phyloP scores from a whole-genome alignment of 2,797 vertebrate species.

The Lagodon rhomboides region DNA sequence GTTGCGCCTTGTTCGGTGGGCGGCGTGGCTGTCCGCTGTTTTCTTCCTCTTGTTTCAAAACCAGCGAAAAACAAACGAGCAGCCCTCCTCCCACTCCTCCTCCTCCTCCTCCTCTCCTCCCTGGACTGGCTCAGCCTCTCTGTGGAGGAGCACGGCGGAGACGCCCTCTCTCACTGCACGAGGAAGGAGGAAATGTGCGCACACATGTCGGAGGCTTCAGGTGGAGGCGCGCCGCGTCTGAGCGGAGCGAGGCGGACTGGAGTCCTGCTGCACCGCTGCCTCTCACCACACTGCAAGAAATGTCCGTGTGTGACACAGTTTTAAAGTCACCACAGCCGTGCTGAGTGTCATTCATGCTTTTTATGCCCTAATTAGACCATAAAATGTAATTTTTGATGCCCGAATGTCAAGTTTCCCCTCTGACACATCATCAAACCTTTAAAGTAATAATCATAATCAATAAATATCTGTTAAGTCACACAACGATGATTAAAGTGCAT shows the following conservation, averaged over 20 bases:
- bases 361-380: not conserved
- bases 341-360: not conserved
- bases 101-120: not conserved
- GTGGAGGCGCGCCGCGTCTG: not conserved
- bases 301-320: slow-evolving; percentile 13
- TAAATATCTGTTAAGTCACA: too few relatives aligned
- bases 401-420: too few relatives aligned
- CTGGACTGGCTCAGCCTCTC: slow-evolving; percentile 16
- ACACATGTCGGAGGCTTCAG: not conserved
- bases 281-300: slow-evolving; percentile 40
- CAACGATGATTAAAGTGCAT: too few relatives aligned
- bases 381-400: too few relatives aligned
- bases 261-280: slow-evolving; percentile 51
- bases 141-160: not conserved
- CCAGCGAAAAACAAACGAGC: not conserved
- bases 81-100: slow-evolving; percentile 51
- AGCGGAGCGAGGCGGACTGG: slow-evolving; percentile 14
- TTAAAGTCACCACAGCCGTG: slow-evolving; percentile 18
- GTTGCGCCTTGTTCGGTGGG: slow-evolving; percentile 51
- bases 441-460: too few relatives aligned
- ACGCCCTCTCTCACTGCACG: slow-evolving; percentile 52
- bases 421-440: too few relatives aligned
- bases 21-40: slow-evolving; percentile 50
- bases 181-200: not conserved
- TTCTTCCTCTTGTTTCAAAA: slow-evolving; percentile 31